Conservation (phyloP, 2,888 invertebrate species). For the Eristalis tenax region DNA sequence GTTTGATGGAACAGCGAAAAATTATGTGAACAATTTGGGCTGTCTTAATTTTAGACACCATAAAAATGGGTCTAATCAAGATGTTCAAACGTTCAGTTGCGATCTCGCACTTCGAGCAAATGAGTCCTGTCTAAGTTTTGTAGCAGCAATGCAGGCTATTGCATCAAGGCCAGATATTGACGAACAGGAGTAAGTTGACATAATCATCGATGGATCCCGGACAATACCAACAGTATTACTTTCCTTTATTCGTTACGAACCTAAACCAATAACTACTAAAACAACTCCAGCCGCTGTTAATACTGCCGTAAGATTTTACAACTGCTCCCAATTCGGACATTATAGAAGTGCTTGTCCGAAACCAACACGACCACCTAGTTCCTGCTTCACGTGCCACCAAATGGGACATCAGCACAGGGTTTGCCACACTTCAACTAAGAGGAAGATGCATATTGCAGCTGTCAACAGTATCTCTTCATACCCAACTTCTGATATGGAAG, state of each 20-base stretch:
- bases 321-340: constrained; percentile 37
- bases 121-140: constrained; percentile 19
- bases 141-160: constrained; percentile 28
- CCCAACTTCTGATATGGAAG: too few relatives aligned
- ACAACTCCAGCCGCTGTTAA: not conserved
- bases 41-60: too few relatives aligned
- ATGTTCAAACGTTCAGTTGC: too few relatives aligned
- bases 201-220: constrained; percentile 29
- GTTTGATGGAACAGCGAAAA: too few relatives aligned
- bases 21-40: too few relatives aligned
- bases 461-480: too few relatives aligned
- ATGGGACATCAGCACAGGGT: constrained; percentile 24
- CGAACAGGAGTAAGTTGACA: too few relatives aligned
- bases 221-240: constrained; percentile 17
- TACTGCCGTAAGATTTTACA: constrained; percentile 8
- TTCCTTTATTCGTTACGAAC: constrained; percentile 21
- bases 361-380: constrained; percentile 19
- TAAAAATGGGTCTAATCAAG: too few relatives aligned
- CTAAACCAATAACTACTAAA: constrained; percentile 2
- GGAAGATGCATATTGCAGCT: too few relatives aligned
- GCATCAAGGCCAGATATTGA: constrained; percentile 8
- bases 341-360: constrained; percentile 21
- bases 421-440: not conserved
- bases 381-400: constrained; percentile 25
- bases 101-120: not conserved